Evolutionary conservation across 2,888 invertebrate species (phyloP), one percentile per base, ranked within the genome.

Genomic region (Lycophotia porphyrea): DNA sequence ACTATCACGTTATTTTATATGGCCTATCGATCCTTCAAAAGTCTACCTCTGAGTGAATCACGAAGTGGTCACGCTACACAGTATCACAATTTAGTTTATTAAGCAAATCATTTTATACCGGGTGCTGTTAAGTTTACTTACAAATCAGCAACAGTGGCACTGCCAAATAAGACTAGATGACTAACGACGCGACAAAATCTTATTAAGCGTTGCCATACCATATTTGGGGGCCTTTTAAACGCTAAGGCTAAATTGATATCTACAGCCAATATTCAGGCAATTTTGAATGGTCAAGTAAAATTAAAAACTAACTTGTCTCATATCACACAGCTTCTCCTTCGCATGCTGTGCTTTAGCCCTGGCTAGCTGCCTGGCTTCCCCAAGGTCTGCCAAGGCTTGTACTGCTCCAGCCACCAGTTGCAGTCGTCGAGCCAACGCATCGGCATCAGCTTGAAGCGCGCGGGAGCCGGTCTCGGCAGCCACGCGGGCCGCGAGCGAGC

Each of bases 401-500:
- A 98, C 97, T 0, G 98, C 97, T 79, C 98, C 97, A 36, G 98
- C 97, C 47, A 98, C 98, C 90, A 98, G 97, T 91, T 98, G 97
- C 81, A 98, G 96, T 47, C 98, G 97, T 77, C 97, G 97, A 61
- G 98, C 98, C 71, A 98, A 94, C 0, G 98, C 97, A 88, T 98
- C 98, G 21, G 98, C 97, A 93, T 98, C 98, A 42, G 97, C 97
- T 81, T 98, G 98, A 78, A 98, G 95, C 1, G 98, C 97, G 7
- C 97, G 97, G 44, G 98, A 97, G 24, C 98, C 98, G 18, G 98
- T 98, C 90, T 98, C 98, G 39, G 97, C 97, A 0, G 98, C 98
- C 74, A 98, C 98, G 86, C 98, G 97, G 0, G 98, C 97, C 4
- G 98, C 98, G 77, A 98, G 97, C 27, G 97, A 97, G 5, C 97